Evolutionary conservation across 2,113 vertebrate genomes (phyloP), one percentile per base, ranked within the genome.

Genomic region (Etheostoma spectabile): DNA sequence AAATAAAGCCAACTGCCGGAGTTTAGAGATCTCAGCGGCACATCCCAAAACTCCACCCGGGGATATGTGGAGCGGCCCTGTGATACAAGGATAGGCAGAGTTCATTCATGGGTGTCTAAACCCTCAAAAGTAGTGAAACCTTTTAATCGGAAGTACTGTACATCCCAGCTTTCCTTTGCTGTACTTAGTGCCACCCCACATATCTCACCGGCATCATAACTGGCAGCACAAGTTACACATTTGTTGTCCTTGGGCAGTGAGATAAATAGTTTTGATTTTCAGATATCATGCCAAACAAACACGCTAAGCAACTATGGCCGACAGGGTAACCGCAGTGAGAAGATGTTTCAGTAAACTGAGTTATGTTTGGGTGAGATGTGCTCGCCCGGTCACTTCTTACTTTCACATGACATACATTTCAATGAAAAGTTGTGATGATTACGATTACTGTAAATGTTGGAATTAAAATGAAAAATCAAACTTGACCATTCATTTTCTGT

Each of bases 1-100:
- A 91, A 91, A 92, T 91, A 92, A 89, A 90, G 88, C 67, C 56
- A 73, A 84, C 86, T 80, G 82, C 79, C 3, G 11, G 79, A 86
- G 82, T 89, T 92, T 83, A 63, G 79, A 88, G 65, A 89, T 81
- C 68, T 82, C 86, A 80, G 79, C 49, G 45, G 69, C 24, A 74
- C 71, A 72, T 78, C 64, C 77, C 72, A 86, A 70, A 88, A 75
- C 84, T 89, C 86, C 83, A 79, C 80, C 86, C 80, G 1, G 22
- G 66, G 84, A 84, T 85, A 82, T 77, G 71, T 86, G 75, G 49
- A 42, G 46, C 68, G 80, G 64, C 51, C 24, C 49, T 55, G 24
- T 62, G 45, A 73, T 77, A 79, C 70, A 68, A 77, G 52, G 76
- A 82, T 79, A 68, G 67, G 61, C 46, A 86, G 74, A 88, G 69